A percentile compares a stretch with the other conserved stretches of the same genome.
These are phyloP conservation scores for Podotricha telesiphe DNA, from an alignment of 2,888 invertebrate species.

Conservation along the genomic window DNA sequence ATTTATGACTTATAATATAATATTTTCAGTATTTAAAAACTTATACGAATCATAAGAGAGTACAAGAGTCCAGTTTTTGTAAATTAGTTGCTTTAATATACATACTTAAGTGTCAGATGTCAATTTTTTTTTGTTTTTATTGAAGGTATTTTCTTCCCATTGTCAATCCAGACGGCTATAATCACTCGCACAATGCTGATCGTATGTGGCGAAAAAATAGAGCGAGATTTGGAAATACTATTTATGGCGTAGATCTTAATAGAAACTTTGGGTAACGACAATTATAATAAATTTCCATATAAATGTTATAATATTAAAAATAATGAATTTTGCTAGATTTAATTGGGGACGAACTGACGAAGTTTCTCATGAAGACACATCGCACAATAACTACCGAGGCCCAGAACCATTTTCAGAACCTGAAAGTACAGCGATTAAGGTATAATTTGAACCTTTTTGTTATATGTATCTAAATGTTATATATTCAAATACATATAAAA, in stretches of 20 bases:
- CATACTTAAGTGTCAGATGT: not conserved
- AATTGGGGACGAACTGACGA: conserved; percentile 73
- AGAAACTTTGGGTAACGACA: conserved; percentile 89
- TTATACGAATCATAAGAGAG: too few relatives aligned
- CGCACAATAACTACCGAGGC: conserved; percentile 68
- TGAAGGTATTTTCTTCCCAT: conserved; percentile 88
- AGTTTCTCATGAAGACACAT: conserved; percentile 61
- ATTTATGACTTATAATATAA: too few relatives aligned
- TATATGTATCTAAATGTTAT: too few relatives aligned
- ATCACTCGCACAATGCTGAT: conserved; percentile 89
- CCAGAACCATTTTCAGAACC: conserved; percentile 72
- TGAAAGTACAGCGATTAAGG: conserved; percentile 72
- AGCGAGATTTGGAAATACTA: conserved; percentile 72
- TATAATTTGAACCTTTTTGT: conserved; percentile 38
- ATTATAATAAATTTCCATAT: not conserved
- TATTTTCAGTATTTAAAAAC: too few relatives aligned
- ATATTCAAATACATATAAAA: too few relatives aligned
- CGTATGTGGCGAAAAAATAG: conserved; percentile 93
- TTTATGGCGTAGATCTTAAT: conserved; percentile 90
- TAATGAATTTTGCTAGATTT: conserved; percentile 50
- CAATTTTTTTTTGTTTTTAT: conserved; percentile 9
- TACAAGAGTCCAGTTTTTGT: too few relatives aligned
- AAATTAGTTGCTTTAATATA: too few relatives aligned
- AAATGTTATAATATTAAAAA: not conserved
- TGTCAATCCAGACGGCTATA: conserved; percentile 94